phyloP scores from a whole-genome alignment of 2,888 invertebrate genomes.

The Cyclophora punctaria region DNA sequence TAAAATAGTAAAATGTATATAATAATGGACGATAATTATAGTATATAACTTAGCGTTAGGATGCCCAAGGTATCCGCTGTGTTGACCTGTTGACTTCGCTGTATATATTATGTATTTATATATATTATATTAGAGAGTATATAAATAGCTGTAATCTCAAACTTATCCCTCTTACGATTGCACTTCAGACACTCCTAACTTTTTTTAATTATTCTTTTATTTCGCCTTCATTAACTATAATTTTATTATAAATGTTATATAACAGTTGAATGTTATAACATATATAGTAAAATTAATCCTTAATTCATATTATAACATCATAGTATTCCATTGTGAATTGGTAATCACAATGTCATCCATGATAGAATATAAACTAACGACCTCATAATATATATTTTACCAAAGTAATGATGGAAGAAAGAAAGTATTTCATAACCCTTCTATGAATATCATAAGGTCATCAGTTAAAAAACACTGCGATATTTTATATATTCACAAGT shows the following conservation, averaged over 20 bases:
- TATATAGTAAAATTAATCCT: slow-evolving; percentile 11
- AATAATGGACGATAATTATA: slow-evolving; percentile 54
- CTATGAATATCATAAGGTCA: too few relatives aligned
- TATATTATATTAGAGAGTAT: slow-evolving; percentile 18
- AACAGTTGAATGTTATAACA: too few relatives aligned
- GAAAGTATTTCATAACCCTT: too few relatives aligned
- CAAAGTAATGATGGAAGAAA: too few relatives aligned
- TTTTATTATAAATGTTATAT: slow-evolving; percentile 16
- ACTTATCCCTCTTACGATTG: slow-evolving; percentile 67
- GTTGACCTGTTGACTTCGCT: slow-evolving; percentile 64
- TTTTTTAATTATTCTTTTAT: slow-evolving; percentile 5
- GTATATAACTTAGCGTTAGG: slow-evolving; percentile 68
- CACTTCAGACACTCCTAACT: slow-evolving; percentile 44
- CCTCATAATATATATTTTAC: background rate
- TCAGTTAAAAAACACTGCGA: too few relatives aligned
- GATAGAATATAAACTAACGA: slow-evolving; percentile 5
- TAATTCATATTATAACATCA: slow-evolving; percentile 15
- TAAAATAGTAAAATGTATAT: slow-evolving; percentile 65
- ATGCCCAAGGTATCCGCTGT: slow-evolving; percentile 71
- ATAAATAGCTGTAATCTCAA: slow-evolving; percentile 61
- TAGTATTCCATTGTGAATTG: slow-evolving; percentile 31
- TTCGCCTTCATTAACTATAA: slow-evolving; percentile 22
- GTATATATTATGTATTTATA: slow-evolving; percentile 35
- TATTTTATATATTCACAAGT: too few relatives aligned
- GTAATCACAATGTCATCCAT: slow-evolving; percentile 30